Base-by-base conservation (phyloP, 2,113 vertebrate species). In the Lepisosteus oculatus region DNA sequence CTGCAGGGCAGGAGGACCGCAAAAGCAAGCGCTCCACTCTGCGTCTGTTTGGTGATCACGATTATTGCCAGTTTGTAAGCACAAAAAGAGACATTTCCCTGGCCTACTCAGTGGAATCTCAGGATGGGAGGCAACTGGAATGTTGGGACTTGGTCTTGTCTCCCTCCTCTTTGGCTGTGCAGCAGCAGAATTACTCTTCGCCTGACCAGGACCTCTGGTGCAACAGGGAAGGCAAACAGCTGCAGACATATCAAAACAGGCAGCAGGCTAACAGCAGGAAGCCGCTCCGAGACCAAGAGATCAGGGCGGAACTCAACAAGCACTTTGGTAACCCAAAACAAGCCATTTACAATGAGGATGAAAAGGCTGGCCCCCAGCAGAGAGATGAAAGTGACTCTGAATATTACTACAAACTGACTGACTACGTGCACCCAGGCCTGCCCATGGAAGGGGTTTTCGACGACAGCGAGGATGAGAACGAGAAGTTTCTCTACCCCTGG, bases 261-360 rank as follows among this genome's bases (percentile, higher is more conserved):
- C 83, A 86, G 87, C 86, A 74, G 82, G 73, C 87, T 83, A 89
- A 82, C 90, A 89, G 86, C 83, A 90, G 95, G 78, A 97, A 97
- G 90, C 94, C 90, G 86, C 93, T 98, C 80, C 86, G 95, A 75
- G 96, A 99, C 92, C 93, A 97, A 88, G 94, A 99, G 85, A 98
- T 99, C 86, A 90, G 97, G 85, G 96, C 94, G 17, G 97, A 99
- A 88, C 96, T 99, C 85, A 98, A 98, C 85, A 98, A 97, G 92
- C 97, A 99, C 92, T 99, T 99, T 92, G 97, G 97, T 78, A 90
- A 90, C 86, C 95, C 94, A 77, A 91, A 92, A 81, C 85, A 93
- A 88, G 94, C 95, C 85, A 89, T 98, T 87, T 95, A 91, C 86
- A 90, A 90, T 65, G 90, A 94, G 81, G 81, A 90, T 82, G 77